These are phyloP conservation scores for Darevskia mixta DNA, from an alignment of 2,797 vertebrate genomes.

Conservation along the genomic window DNA sequence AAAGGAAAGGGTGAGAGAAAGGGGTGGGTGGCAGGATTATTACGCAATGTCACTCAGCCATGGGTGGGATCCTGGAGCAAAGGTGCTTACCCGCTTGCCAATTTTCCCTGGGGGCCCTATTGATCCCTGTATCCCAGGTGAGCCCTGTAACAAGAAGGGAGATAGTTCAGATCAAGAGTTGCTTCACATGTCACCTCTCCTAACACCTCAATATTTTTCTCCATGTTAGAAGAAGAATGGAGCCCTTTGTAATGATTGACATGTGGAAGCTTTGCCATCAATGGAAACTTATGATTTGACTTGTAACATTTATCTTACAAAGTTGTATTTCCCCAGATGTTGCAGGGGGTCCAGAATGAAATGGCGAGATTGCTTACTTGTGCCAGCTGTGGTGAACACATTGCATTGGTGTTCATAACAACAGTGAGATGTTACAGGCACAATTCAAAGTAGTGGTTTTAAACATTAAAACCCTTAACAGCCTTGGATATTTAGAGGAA, in stretches of 20 bases:
- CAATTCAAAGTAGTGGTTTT: not conserved
- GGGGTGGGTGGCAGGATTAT: not conserved
- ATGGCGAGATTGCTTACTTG: not conserved
- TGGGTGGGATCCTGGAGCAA: not conserved
- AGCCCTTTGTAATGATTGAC: not conserved
- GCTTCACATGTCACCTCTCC: not conserved
- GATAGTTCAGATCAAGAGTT: not conserved
- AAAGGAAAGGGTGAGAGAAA: not conserved
- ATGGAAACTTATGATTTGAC: not conserved
- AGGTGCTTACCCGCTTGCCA: conserved; percentile 86
- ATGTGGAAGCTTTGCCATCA: not conserved
- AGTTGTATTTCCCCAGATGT: not conserved
- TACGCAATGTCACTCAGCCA: no score
- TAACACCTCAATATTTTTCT: not conserved
- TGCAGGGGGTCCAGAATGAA: not conserved
- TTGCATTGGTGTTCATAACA: not conserved
- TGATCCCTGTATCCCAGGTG: conserved; percentile 84
- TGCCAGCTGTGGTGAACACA: not conserved
- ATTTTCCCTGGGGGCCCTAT: conserved; percentile 82
- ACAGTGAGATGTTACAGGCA: not conserved
- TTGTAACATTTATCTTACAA: no score
- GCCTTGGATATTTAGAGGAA: not conserved
- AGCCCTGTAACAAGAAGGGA: conserved; percentile 79
- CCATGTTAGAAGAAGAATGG: not conserved
- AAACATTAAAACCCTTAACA: not conserved